Evolutionary conservation across 2,113 vertebrate species (phyloP).

Genomic region (Prionailurus viverrinus): DNA sequence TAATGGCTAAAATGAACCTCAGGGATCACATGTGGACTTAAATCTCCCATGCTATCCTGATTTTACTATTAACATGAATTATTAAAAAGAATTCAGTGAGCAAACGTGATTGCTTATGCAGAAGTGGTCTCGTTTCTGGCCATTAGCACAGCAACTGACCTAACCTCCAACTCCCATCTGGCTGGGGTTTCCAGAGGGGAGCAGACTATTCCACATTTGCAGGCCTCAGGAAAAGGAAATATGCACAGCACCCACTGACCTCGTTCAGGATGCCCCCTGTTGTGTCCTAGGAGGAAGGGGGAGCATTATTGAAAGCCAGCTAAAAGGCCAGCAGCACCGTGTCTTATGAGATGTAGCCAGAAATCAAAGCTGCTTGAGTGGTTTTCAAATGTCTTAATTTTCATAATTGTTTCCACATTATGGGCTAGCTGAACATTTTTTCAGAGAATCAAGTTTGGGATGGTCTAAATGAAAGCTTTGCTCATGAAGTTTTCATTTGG

Average conservation of each 20-base stretch:
- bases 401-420: conserved; percentile 87
- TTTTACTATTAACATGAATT: conserved; percentile 58
- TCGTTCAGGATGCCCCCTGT: not conserved
- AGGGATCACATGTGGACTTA: not conserved
- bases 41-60: not conserved
- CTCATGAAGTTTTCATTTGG: conserved; percentile 87
- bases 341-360: conserved; percentile 59
- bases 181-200: not conserved
- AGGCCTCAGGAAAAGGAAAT: not conserved
- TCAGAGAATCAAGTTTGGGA: conserved; percentile 85
- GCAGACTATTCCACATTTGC: not conserved
- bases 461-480: conserved; percentile 89
- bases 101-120: not conserved
- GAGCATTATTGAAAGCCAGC: not conserved
- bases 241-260: not conserved
- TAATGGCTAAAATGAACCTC: not conserved
- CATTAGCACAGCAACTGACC: not conserved
- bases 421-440: conserved; percentile 81
- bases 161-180: not conserved
- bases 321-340: conserved; percentile 33
- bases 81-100: conserved; percentile 26
- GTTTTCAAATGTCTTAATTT: conserved; percentile 86
- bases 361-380: conserved; percentile 79
- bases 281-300: not conserved
- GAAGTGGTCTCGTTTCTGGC: not conserved